Evolutionary conservation across 2,888 invertebrate genomes (phyloP).

Genomic region (Andricus curvator): DNA sequence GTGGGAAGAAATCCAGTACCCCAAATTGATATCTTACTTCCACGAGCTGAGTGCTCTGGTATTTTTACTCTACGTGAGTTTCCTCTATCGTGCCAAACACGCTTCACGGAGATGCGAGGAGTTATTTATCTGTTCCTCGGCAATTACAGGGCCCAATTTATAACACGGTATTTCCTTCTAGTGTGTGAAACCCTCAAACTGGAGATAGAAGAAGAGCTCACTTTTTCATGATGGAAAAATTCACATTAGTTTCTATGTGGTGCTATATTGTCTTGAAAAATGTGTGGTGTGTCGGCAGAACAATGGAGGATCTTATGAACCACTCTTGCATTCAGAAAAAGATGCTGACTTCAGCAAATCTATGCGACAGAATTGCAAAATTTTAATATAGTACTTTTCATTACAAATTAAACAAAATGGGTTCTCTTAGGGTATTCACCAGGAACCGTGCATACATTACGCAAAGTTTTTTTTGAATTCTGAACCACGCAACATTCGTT

Average conservation of each 20-base stretch:
- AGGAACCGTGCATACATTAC: too few species aligned
- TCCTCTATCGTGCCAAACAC: conserved; percentile 1
- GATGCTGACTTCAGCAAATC: too few species aligned
- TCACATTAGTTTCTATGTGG: background rate
- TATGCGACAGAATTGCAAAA: too few species aligned
- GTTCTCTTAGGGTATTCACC: too few species aligned
- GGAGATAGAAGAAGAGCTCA: background rate
- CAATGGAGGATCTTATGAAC: too few species aligned
- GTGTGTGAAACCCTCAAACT: background rate
- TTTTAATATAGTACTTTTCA: too few species aligned
- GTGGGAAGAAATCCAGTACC: conserved; percentile 43
- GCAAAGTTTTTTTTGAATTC: too few species aligned
- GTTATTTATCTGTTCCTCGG: conserved; percentile 32
- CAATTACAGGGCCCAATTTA: conserved; percentile 34
- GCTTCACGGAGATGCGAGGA: background rate
- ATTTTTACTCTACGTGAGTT: conserved; percentile 43
- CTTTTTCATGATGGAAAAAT: conserved; percentile 9
- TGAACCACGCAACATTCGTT: too few species aligned
- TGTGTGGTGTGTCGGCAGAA: background rate
- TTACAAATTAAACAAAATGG: too few species aligned
- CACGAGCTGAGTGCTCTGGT: conserved; percentile 44
- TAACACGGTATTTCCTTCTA: background rate
- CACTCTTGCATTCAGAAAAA: too few species aligned
- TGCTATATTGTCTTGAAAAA: background rate
- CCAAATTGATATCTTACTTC: conserved; percentile 51